Percentiles rank a stretch among this genome's conserved stretches.
Conservation (phyloP, 2,113 vertebrate species). For the Callionymus lyra region DNA sequence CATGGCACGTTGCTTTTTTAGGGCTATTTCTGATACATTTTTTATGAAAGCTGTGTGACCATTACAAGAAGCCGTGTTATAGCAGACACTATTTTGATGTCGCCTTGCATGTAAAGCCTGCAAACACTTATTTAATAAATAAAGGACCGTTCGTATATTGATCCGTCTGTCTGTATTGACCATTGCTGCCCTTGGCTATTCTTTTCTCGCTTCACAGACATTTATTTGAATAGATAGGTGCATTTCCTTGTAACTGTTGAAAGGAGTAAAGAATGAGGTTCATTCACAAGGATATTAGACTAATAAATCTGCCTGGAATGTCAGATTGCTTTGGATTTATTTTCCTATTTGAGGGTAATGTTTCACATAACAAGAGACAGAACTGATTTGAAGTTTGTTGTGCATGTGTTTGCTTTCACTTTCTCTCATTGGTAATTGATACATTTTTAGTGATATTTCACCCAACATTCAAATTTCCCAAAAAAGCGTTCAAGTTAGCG, state of each 20-base stretch:
- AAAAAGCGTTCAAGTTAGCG: no score
- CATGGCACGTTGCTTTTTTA: slow-evolving; percentile 21
- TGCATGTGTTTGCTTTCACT: no score
- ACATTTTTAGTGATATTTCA: no score
- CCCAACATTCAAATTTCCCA: no score
- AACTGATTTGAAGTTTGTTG: no score
- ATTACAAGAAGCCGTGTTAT: slow-evolving; percentile 15
- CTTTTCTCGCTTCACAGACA: slow-evolving; percentile 38
- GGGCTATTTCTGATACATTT: slow-evolving; percentile 29
- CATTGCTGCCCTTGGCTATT: slow-evolving; percentile 36
- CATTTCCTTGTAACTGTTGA: slow-evolving; percentile 40
- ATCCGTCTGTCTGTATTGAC: slow-evolving; percentile 57
- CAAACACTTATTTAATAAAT: slow-evolving; percentile 60
- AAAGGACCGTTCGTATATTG: slow-evolving; percentile 58
- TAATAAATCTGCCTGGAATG: slow-evolving; percentile 15
- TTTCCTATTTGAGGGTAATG: no score
- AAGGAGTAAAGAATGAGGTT: slow-evolving; percentile 22
- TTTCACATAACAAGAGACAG: no score
- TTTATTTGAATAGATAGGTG: slow-evolving; percentile 45
- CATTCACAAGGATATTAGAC: slow-evolving; percentile 18
- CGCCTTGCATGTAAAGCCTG: slow-evolving; percentile 33
- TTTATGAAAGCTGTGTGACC: slow-evolving; percentile 27
- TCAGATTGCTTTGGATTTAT: slow-evolving; percentile 5
- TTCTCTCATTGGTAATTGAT: no score
- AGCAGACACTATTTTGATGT: slow-evolving; percentile 27